Evolutionary conservation across 2,113 vertebrate species (phyloP).

Genomic region (Paramormyrops kingsleyae): DNA sequence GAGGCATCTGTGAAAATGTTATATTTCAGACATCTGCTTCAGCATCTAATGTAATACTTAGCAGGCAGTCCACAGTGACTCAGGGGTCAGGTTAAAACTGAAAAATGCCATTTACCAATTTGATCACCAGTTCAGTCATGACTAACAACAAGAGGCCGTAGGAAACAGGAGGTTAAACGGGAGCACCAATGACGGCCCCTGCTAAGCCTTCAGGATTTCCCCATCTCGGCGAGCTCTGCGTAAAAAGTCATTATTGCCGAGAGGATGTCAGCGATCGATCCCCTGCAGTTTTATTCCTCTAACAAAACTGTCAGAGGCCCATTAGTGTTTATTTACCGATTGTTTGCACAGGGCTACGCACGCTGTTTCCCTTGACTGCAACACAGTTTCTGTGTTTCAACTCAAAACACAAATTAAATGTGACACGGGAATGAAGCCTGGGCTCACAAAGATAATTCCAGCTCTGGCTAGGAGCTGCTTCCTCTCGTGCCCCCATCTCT

Average conservation of each 20-base stretch:
- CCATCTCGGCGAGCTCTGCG: constrained; percentile 43
- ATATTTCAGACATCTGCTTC: background rate
- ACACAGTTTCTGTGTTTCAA: constrained; percentile 31
- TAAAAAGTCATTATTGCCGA: constrained; percentile 53
- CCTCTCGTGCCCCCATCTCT: background rate
- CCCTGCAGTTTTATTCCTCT: constrained; percentile 45
- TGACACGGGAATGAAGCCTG: constrained; percentile 41
- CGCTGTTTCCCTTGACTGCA: constrained; percentile 34
- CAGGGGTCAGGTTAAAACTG: background rate
- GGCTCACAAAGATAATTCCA: constrained; percentile 39
- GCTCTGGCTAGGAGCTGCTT: constrained; percentile 22
- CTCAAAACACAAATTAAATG: constrained; percentile 40
- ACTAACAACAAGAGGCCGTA: constrained; percentile 9
- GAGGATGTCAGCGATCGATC: constrained; percentile 52
- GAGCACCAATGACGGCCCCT: constrained; percentile 15
- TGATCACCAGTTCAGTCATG: background rate
- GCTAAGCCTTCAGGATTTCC: constrained; percentile 22
- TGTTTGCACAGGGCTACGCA: constrained; percentile 37
- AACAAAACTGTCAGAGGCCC: constrained; percentile 49
- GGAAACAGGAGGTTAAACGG: constrained; percentile 19
- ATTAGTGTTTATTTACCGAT: constrained; percentile 48
- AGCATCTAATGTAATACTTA: background rate
- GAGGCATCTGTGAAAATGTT: background rate
- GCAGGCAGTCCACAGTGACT: background rate
- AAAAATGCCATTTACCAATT: background rate